Conservation (phyloP, 2,113 vertebrate species). For the Pseudorhombus dupliciocellatus region DNA sequence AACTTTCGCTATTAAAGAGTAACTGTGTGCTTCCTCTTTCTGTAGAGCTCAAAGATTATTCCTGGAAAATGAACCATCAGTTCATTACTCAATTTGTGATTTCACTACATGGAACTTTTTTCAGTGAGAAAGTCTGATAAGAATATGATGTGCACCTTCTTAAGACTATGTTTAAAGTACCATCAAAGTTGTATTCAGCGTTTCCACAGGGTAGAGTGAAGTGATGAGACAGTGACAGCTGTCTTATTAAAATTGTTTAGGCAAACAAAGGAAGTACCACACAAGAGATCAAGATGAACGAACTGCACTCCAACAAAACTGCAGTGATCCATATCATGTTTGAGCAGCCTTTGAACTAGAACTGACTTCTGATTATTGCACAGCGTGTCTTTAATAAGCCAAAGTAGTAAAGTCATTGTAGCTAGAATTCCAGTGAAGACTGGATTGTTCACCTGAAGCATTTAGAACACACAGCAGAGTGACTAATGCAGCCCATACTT, state of each 20-base stretch:
- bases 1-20: constrained; percentile 6
- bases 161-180: not conserved
- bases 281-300: not conserved
- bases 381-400: not conserved
- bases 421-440: not conserved
- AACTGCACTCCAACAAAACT: not conserved
- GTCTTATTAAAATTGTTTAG: no score
- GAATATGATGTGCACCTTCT: not conserved
- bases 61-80: not conserved
- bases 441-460: not conserved
- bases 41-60: not conserved
- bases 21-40: constrained; percentile 18
- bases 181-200: not conserved
- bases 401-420: not conserved
- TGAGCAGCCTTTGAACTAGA: not conserved
- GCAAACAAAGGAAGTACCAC: no score
- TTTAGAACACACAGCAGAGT: not conserved
- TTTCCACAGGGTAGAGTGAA: not conserved
- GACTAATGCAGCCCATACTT: not conserved
- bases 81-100: not conserved
- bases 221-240: not conserved
- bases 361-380: not conserved
- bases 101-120: not conserved
- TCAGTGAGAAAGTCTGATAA: not conserved
- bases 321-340: not conserved